These are phyloP conservation scores for Nephrotoma appendiculata DNA, from an alignment of 2,888 invertebrate genomes.

Conservation along the genomic window DNA sequence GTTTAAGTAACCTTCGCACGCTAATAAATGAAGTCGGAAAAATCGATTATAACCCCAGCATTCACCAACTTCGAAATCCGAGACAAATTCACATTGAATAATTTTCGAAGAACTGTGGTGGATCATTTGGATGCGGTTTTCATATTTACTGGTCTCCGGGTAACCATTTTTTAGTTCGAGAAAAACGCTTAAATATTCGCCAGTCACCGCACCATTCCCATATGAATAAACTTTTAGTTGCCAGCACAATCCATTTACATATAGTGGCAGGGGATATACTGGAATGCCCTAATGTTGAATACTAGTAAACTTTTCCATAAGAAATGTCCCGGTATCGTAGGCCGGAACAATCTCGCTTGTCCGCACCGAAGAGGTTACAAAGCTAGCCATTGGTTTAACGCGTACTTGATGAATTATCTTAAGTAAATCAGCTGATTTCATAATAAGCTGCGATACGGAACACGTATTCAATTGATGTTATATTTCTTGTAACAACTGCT, in stretches of 20 bases:
- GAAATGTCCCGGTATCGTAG: constrained; percentile 82
- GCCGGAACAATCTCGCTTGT: constrained; percentile 86
- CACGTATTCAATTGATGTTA: constrained; percentile 58
- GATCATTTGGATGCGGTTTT: constrained; percentile 89
- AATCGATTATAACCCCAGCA: constrained; percentile 95
- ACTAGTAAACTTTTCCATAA: constrained; percentile 71
- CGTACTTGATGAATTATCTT: constrained; percentile 73
- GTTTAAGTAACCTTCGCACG: constrained; percentile 81
- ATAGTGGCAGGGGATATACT: constrained; percentile 78
- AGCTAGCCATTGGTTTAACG: constrained; percentile 78
- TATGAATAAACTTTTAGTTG: constrained; percentile 82
- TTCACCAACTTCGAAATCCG: constrained; percentile 91
- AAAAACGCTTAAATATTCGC: constrained; percentile 86
- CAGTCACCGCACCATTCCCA: constrained; percentile 88
- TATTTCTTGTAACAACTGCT: constrained; percentile 70
- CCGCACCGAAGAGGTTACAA: constrained; percentile 75
- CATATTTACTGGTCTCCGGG: constrained; percentile 88
- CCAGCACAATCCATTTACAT: constrained; percentile 84
- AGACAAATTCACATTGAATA: constrained; percentile 86
- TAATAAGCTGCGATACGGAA: constrained; percentile 62
- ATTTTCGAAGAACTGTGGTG: constrained; percentile 80
- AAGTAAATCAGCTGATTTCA: constrained; percentile 63
- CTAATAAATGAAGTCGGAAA: constrained; percentile 75
- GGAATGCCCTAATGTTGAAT: constrained; percentile 81
- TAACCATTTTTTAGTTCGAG: constrained; percentile 79